Evolutionary conservation across 2,113 vertebrate species (phyloP).

Genomic region (Pongo pygmaeus): DNA sequence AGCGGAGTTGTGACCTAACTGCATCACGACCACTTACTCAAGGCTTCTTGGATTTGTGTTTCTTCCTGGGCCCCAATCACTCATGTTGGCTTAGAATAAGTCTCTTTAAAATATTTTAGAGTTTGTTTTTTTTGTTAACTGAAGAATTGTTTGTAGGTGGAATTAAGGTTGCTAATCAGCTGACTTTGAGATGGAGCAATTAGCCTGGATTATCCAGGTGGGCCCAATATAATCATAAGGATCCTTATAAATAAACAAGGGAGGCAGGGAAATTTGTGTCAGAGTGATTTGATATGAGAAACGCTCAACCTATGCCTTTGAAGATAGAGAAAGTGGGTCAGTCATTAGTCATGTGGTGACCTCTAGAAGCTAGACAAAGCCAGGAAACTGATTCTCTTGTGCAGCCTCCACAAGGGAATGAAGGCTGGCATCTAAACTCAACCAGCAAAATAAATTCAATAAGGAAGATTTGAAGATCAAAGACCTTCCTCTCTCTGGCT

Average conservation of each 20-base stretch:
- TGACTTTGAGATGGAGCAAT: background rate
- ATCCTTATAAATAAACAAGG: background rate
- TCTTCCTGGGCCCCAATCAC: no score
- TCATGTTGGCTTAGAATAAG: no score
- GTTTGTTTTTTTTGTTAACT: no score
- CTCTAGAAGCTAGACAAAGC: conserved; percentile 9
- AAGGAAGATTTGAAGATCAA: conserved; percentile 32
- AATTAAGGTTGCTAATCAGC: background rate
- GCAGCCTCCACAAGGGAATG: background rate
- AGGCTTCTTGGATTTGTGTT: no score
- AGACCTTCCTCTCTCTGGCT: background rate
- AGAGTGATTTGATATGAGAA: background rate
- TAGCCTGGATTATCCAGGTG: background rate
- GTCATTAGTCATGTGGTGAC: background rate
- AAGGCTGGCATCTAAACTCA: background rate
- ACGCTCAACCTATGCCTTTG: background rate
- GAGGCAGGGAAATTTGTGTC: background rate
- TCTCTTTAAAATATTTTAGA: no score
- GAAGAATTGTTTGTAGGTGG: background rate
- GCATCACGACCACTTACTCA: no score
- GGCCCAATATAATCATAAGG: background rate
- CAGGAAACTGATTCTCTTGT: background rate
- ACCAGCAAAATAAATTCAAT: conserved; percentile 40
- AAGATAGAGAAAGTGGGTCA: background rate
- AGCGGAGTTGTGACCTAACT: no score